Conservation (phyloP, 53 echinoderm and acorn worm genomes). For the Mesocentrotus franciscanus region DNA sequence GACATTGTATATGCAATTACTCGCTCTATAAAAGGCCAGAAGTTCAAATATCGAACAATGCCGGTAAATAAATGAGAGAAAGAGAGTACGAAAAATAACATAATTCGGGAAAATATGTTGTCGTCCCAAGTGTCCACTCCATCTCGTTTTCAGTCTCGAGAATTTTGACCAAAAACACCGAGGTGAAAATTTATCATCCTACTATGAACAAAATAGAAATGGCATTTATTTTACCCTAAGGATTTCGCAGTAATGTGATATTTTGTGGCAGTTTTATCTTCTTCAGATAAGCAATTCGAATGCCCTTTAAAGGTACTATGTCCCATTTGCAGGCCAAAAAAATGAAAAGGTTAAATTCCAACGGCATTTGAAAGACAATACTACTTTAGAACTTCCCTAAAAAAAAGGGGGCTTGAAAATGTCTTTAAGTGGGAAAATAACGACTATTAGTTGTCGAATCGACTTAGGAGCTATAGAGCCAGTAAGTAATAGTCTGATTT, state of each 20-base stretch:
- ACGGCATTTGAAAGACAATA: no score
- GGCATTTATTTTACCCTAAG: constrained; percentile 17
- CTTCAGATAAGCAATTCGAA: background rate
- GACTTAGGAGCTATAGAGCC: no score
- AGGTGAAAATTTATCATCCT: background rate
- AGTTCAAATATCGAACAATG: constrained; percentile 7
- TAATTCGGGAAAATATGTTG: background rate
- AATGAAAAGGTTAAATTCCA: no score
- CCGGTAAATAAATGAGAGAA: background rate
- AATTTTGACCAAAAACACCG: background rate
- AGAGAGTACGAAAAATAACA: background rate
- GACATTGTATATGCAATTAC: constrained; percentile 48
- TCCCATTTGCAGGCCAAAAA: no score
- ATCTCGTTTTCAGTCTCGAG: background rate
- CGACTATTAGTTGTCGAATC: no score
- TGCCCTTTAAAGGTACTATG: background rate
- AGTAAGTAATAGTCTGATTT: no score
- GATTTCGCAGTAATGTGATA: constrained; percentile 9
- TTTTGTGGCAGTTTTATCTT: background rate
- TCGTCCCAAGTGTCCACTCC: background rate
- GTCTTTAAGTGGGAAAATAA: no score
- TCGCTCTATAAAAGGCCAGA: background rate
- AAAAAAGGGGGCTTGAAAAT: no score
- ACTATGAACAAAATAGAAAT: background rate
- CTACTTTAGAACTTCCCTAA: no score